Evolutionary conservation across 2,888 invertebrate species (phyloP), one percentile per base, ranked within the genome.

Genomic region (Antitype chi): DNA sequence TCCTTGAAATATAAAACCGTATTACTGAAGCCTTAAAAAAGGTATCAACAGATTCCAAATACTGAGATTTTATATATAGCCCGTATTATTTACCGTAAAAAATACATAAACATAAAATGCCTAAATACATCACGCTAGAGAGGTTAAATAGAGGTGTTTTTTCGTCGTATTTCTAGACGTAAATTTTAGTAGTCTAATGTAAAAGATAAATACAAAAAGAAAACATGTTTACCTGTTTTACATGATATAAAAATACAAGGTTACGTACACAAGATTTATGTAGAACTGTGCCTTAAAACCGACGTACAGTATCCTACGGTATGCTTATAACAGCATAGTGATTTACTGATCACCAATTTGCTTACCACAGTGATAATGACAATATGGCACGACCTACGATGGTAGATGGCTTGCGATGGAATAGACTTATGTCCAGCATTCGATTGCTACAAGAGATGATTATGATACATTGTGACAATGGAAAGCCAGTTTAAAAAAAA

Each of bases 171-270:
- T 74, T 85, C 70, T 85, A 81, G 74, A 32, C 74, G 77, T 88
- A 75, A 76, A 77, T 76, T 90, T 90, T 87, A 87, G 83, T 86
- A 80, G 81, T 85, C 53, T 78, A 79, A 86, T 72, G 81, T 85
- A 86, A 77, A 78, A 85, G 86, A 87, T 86, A 90, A 89, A 90
- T 88, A 89, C 82, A 86, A 88, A 87, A 87, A 81, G 80, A 86
- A 91, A 91, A 90, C 89, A 91, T 91, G 90, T 91, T 91, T 91
- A 90, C 89, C 75, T 81, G 73, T 81, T 74, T 82, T 80, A 84
- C 84, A 82, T 57, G 17, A 53, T 75, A 20, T 47, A 57, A 25
- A 25, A 76, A 47, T 15, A 15, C 13, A 52, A 62, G 52, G 60
- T 80, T 43, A 32, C 62, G n/a, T 77, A 25, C 7, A 38, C 23